Conservation (phyloP, 2,113 vertebrate species). For the Pollachius pollachius region DNA sequence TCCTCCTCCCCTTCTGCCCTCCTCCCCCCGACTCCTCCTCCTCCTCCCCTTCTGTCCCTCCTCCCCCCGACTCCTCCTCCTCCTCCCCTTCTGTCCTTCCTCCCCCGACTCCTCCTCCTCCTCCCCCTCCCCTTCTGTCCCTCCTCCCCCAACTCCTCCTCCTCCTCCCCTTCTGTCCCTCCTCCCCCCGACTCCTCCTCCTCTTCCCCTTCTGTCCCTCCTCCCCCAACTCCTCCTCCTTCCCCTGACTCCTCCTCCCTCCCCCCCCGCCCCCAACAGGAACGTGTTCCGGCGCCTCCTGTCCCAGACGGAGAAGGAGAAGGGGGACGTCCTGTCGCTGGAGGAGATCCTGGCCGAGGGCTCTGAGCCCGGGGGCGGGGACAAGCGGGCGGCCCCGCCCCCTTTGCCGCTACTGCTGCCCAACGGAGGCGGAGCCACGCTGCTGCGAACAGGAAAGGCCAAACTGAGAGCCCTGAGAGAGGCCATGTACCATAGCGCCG, state of each 20-base stretch:
- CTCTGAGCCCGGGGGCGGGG: slow-evolving; percentile 46
- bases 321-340: slow-evolving; percentile 76
- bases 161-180: slow-evolving; percentile 5
- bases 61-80: slow-evolving; percentile 1
- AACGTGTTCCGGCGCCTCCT: slow-evolving; percentile 80
- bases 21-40: background rate
- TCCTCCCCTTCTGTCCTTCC: too few species aligned
- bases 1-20: background rate
- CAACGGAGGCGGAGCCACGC: slow-evolving; percentile 51
- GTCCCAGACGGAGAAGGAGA: slow-evolving; percentile 75
- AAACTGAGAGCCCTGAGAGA: slow-evolving; percentile 79
- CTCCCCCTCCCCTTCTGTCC: background rate
- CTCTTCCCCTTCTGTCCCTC: too few species aligned
- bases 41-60: background rate
- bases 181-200: background rate
- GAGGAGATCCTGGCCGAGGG: slow-evolving; percentile 82
- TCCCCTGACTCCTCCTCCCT: background rate
- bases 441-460: slow-evolving; percentile 79
- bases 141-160: background rate
- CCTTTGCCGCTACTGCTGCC: background rate
- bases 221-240: slow-evolving; percentile 3
- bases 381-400: slow-evolving; percentile 41
- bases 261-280: slow-evolving; percentile 41
- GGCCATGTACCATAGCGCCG: slow-evolving; percentile 82
- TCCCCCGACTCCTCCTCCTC: background rate